Evolutionary conservation across 2,888 invertebrate species (phyloP).

Genomic region (Lasioglossum zephyrum): DNA sequence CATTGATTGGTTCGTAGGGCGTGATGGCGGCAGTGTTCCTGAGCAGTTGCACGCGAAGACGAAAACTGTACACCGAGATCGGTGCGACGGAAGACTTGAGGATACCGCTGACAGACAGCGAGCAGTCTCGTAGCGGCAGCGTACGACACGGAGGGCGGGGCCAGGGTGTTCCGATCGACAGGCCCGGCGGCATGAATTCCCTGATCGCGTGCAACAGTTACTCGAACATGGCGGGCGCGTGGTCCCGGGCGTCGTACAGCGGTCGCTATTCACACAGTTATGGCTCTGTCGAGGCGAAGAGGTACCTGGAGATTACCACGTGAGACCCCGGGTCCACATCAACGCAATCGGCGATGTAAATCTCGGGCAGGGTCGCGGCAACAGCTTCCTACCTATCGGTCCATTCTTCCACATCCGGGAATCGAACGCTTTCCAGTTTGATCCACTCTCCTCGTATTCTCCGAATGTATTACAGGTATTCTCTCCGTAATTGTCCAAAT

Average conservation of each 20-base stretch:
- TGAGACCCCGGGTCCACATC: constrained; percentile 64
- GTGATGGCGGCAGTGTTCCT: constrained; percentile 82
- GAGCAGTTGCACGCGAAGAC: constrained; percentile 77
- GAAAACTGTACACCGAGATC: constrained; percentile 83
- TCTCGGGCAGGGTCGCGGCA: constrained; percentile 37
- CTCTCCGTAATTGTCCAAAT: too few species aligned
- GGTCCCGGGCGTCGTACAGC: constrained; percentile 85
- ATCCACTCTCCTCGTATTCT: background rate
- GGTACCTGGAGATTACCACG: constrained; percentile 81
- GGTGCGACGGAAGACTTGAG: constrained; percentile 76
- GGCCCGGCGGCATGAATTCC: constrained; percentile 91
- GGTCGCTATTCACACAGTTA: constrained; percentile 86
- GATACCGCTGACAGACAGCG: constrained; percentile 77
- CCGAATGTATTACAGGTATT: background rate
- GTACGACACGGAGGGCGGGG: constrained; percentile 56
- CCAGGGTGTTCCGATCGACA: constrained; percentile 87
- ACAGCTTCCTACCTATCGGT: background rate
- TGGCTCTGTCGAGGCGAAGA: constrained; percentile 84
- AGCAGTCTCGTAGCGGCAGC: constrained; percentile 73
- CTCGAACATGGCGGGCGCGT: constrained; percentile 88
- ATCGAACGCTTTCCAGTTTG: background rate
- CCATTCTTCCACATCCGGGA: background rate
- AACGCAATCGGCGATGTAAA: constrained; percentile 4
- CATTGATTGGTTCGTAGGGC: constrained; percentile 76
- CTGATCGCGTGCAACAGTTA: constrained; percentile 91